These are phyloP conservation scores for Tineola bisselliella DNA, from an alignment of 2,888 invertebrate genomes.

Conservation along the genomic window DNA sequence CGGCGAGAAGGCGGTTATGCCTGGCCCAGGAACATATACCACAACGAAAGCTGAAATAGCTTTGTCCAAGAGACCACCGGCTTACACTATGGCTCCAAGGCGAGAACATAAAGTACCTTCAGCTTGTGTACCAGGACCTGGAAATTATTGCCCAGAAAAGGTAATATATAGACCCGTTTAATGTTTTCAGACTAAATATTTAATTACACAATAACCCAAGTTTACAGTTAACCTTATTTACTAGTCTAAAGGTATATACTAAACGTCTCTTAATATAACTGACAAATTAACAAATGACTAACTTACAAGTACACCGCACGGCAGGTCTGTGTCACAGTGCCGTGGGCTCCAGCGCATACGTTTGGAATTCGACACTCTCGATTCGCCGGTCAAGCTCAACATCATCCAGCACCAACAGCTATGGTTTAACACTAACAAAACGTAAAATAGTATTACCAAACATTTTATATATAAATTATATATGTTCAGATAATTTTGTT, in stretches of 20 bases:
- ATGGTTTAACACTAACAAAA: background rate
- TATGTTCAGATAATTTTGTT: background rate
- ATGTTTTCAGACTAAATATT: too few relatives aligned
- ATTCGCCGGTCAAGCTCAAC: constrained; percentile 67
- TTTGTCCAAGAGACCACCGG: constrained; percentile 70
- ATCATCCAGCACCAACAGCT: constrained; percentile 39
- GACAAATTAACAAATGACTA: constrained; percentile 1
- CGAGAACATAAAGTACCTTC: constrained; percentile 45
- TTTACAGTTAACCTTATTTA: too few relatives aligned
- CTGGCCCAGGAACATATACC: constrained; percentile 84
- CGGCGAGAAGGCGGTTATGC: constrained; percentile 60
- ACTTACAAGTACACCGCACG: background rate
- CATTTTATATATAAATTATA: background rate
- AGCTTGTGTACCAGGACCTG: constrained; percentile 65
- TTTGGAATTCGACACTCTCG: constrained; percentile 83
- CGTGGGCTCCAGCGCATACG: constrained; percentile 75
- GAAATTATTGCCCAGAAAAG: constrained; percentile 74
- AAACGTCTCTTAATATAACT: background rate
- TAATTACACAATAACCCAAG: too few relatives aligned
- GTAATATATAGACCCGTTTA: constrained; percentile 24
- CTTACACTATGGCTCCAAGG: constrained; percentile 84
- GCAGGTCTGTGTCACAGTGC: constrained; percentile 66
- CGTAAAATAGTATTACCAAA: background rate
- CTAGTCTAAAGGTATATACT: too few relatives aligned
- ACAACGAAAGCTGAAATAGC: constrained; percentile 65